phyloP scores from a whole-genome alignment of 2,888 invertebrate species.

The Parascotia fuliginaria region DNA sequence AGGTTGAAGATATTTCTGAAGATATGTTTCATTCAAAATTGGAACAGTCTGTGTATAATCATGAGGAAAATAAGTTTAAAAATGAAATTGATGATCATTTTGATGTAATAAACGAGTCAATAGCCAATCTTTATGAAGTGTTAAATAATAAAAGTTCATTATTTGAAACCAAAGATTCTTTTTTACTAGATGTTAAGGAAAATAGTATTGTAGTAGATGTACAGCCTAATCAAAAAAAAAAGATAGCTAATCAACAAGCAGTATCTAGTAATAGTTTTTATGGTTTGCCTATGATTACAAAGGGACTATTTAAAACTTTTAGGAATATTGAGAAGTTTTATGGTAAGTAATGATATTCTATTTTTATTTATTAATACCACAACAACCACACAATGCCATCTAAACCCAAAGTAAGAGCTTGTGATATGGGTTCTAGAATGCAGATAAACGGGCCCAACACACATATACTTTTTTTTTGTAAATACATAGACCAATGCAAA shows the following conservation, averaged over 20 bases:
- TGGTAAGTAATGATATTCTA: constrained; percentile 83
- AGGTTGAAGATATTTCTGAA: constrained; percentile 61
- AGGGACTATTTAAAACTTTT: constrained; percentile 89
- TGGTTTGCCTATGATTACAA: constrained; percentile 90
- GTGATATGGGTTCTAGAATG: no score
- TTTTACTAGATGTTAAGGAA: constrained; percentile 71
- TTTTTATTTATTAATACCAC: background rate
- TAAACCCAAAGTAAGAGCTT: no score
- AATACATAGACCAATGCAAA: no score
- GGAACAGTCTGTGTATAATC: constrained; percentile 52
- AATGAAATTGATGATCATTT: constrained; percentile 70
- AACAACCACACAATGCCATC: no score
- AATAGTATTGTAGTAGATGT: constrained; percentile 50
- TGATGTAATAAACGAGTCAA: constrained; percentile 81
- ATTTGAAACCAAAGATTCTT: constrained; percentile 77
- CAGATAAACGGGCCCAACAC: no score
- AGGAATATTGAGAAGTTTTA: constrained; percentile 93
- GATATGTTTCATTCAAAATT: constrained; percentile 70
- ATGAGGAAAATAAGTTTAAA: constrained; percentile 40
- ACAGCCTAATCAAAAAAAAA: constrained; percentile 29
- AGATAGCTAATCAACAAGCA: constrained; percentile 15
- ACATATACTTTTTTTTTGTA: no score
- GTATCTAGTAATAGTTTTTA: constrained; percentile 85
- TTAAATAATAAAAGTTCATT: constrained; percentile 53
- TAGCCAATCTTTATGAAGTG: constrained; percentile 68